These are phyloP conservation scores for Magallana gigas DNA, from an alignment of 1,140 invertebrate species.

Conservation along the genomic window DNA sequence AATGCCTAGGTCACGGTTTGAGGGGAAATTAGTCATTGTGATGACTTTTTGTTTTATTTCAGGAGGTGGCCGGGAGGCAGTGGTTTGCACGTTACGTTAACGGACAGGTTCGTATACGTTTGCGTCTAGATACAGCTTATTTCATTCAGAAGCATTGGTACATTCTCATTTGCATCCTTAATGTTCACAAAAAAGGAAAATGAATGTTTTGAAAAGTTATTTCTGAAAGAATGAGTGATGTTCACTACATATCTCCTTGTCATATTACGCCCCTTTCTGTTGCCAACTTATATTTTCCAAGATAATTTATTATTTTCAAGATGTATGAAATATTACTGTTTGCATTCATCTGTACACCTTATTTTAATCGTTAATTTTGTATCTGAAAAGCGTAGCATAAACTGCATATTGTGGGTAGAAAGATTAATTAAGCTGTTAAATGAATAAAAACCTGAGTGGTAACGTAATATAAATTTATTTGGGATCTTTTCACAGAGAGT, in stretches of 20 bases:
- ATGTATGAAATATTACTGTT: too few species aligned
- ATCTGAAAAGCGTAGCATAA: too few species aligned
- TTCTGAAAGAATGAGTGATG: neutral
- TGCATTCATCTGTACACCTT: too few species aligned
- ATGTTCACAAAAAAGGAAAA: neutral
- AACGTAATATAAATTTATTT: too few species aligned
- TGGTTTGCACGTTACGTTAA: constrained; percentile 88
- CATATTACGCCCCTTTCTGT: neutral
- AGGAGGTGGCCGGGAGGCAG: constrained; percentile 79
- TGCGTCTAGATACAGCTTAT: neutral
- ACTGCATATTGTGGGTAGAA: too few species aligned
- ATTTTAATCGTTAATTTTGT: too few species aligned
- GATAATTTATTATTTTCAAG: too few species aligned
- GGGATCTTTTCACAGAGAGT: constrained; percentile 80
- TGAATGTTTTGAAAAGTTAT: neutral
- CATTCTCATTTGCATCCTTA: neutral
- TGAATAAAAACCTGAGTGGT: too few species aligned
- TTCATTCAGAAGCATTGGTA: constrained; percentile 26
- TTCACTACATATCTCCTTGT: neutral
- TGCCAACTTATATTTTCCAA: too few species aligned
- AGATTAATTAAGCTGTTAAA: too few species aligned
- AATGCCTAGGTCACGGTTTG: neutral
- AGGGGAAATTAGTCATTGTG: neutral
- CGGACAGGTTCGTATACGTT: constrained; percentile 81
- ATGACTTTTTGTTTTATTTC: constrained; percentile 65